These are phyloP conservation scores for Leptoteleia sp. DNA, from an alignment of 1,140 invertebrate species.

Conservation along the genomic window DNA sequence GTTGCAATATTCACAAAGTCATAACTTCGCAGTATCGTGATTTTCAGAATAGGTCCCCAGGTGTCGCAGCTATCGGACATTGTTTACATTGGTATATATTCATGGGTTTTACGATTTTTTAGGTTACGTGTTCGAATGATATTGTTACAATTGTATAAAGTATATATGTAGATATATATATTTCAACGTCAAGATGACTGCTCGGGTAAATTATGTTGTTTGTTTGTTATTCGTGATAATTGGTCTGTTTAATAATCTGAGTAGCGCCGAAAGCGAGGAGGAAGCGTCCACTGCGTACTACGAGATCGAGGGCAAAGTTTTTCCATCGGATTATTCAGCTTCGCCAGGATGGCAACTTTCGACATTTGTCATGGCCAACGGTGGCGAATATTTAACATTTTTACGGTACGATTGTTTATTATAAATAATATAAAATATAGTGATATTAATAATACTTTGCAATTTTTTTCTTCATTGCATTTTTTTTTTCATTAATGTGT, in stretches of 20 bases:
- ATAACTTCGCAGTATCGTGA: too few species aligned
- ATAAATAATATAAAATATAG: too few species aligned
- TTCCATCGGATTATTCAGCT: constrained; percentile 84
- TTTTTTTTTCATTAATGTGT: too few species aligned
- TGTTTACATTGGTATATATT: too few species aligned
- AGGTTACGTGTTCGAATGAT: constrained; percentile 1
- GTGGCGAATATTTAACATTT: constrained; percentile 93
- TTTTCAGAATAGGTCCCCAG: too few species aligned
- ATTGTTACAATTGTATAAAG: not conserved
- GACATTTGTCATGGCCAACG: constrained; percentile 92
- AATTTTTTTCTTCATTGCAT: too few species aligned
- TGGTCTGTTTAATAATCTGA: constrained; percentile 9
- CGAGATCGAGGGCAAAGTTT: constrained; percentile 91
- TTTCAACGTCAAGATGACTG: constrained; percentile 36
- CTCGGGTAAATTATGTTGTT: constrained; percentile 34
- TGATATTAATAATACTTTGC: too few species aligned
- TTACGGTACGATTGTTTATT: constrained; percentile 82
- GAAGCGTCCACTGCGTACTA: constrained; percentile 83
- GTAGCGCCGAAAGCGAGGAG: constrained; percentile 80
- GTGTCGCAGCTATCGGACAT: too few species aligned
- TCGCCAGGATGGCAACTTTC: constrained; percentile 87
- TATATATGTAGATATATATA: constrained; percentile 1
- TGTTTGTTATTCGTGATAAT: constrained; percentile 4
- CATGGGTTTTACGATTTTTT: too few species aligned
- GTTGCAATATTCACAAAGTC: too few species aligned